phyloP scores from a whole-genome alignment of 2,113 vertebrate genomes.

The Dolichallabes microphthalmus region DNA sequence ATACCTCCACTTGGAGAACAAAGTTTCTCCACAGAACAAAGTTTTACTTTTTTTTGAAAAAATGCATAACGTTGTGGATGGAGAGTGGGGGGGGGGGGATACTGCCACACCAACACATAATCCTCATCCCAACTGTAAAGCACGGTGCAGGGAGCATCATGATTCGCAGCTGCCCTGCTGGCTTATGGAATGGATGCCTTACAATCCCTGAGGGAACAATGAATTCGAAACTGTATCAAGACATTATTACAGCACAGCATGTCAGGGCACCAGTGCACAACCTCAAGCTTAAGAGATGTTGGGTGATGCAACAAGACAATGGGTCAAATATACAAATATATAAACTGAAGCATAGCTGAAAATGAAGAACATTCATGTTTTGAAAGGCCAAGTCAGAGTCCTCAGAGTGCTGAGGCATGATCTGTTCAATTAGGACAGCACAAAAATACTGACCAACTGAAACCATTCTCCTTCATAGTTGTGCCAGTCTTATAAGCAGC shows the following conservation, averaged over 20 bases:
- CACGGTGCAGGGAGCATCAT: neutral
- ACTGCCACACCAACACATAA: neutral
- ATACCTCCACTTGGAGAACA: too few species aligned
- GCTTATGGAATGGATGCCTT: neutral
- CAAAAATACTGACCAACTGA: neutral
- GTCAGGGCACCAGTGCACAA: neutral
- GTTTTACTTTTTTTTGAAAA: neutral
- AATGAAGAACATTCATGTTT: neutral
- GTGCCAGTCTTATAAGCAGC: neutral
- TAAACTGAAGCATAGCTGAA: neutral
- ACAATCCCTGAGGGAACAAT: neutral
- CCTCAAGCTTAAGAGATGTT: neutral
- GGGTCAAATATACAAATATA: neutral
- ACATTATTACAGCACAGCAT: neutral
- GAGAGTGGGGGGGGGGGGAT: neutral
- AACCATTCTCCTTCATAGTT: neutral
- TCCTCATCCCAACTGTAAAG: neutral
- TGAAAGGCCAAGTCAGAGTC: neutral
- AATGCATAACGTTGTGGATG: neutral
- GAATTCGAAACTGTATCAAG: neutral
- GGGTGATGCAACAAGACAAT: neutral
- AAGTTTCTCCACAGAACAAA: neutral
- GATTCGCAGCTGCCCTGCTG: neutral
- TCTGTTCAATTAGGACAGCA: neutral
- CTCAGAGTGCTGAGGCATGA: neutral